Percentiles rank a stretch among this genome's conserved stretches.
These are phyloP conservation scores for Tribolium castaneum DNA, from an alignment of 1,140 invertebrate genomes.

Conservation along the genomic window DNA sequence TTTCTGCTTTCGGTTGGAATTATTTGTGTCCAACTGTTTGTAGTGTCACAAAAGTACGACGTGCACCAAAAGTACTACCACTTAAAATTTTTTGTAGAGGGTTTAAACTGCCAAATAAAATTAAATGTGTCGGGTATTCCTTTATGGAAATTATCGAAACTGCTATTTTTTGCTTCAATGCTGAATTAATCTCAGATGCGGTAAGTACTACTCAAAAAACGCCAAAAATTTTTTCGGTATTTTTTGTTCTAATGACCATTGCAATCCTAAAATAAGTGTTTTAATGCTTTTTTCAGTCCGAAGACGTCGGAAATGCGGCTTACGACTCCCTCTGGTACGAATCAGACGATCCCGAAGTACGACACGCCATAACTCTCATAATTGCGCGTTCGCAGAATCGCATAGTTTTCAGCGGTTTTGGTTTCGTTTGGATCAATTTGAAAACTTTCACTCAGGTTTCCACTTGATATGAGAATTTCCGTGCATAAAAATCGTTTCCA, in stretches of 20 bases:
- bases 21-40: slow-evolving; percentile 3
- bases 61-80: neutral
- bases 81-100: neutral
- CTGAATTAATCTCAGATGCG: neutral
- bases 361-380: neutral
- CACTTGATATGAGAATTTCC: neutral
- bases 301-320: neutral
- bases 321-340: slow-evolving; percentile 7
- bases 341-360: neutral
- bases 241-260: neutral
- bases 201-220: neutral
- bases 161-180: slow-evolving; percentile 1
- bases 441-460: slow-evolving; percentile 15
- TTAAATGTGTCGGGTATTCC: neutral
- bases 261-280: too few relatives aligned
- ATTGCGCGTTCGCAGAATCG: neutral
- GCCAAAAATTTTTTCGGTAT: too few relatives aligned
- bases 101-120: neutral
- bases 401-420: slow-evolving; percentile 7
- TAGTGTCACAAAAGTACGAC: slow-evolving; percentile 9
- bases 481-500: neutral
- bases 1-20: slow-evolving; percentile 2
- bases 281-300: neutral
- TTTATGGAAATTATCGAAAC: slow-evolving; percentile 4
- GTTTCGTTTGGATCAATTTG: slow-evolving; percentile 7